Percentiles rank a stretch among this genome's conserved stretches.
Conservation (phyloP, 30 jellyfish, hydroid and myxozoan genomes). For the Aurelia coerulea region DNA sequence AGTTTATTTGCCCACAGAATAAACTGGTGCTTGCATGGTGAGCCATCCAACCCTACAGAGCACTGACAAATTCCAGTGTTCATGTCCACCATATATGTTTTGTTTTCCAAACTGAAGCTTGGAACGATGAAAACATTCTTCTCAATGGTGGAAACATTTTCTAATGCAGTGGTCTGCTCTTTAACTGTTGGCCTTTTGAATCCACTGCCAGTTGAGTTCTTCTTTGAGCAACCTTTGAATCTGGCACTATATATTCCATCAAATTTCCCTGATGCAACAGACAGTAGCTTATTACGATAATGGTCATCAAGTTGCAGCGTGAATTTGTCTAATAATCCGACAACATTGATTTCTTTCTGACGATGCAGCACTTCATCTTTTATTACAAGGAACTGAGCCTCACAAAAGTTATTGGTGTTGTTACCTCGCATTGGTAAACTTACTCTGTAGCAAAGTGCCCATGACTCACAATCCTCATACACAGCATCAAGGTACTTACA, state of each 20-base stretch:
- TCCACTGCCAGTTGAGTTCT: not conserved
- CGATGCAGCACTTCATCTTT: not conserved
- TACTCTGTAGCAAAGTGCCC: not conserved
- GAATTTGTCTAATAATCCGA: not conserved
- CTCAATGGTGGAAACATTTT: not conserved
- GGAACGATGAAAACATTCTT: not conserved
- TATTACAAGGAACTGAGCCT: slow-evolving; percentile 4
- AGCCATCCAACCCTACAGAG: slow-evolving; percentile 23
- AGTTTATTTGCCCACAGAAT: not conserved
- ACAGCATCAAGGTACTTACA: not conserved
- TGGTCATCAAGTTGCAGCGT: slow-evolving; percentile 14
- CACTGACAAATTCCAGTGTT: slow-evolving; percentile 7
- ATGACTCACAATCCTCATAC: not conserved
- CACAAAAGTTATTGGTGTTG: not conserved
- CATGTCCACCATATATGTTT: not conserved
- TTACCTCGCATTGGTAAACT: not conserved
- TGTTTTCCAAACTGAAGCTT: not conserved
- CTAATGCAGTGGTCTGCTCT: too few species aligned
- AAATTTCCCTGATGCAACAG: slow-evolving; percentile 24
- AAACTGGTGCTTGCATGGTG: slow-evolving; percentile 53
- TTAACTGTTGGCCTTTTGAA: not conserved
- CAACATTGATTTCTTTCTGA: too few species aligned
- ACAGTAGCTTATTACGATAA: slow-evolving; percentile 8
- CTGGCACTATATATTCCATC: slow-evolving; percentile 39
- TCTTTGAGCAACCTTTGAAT: not conserved